Base-by-base conservation (phyloP, 2,888 invertebrate genomes). In the Macropis europaea region DNA sequence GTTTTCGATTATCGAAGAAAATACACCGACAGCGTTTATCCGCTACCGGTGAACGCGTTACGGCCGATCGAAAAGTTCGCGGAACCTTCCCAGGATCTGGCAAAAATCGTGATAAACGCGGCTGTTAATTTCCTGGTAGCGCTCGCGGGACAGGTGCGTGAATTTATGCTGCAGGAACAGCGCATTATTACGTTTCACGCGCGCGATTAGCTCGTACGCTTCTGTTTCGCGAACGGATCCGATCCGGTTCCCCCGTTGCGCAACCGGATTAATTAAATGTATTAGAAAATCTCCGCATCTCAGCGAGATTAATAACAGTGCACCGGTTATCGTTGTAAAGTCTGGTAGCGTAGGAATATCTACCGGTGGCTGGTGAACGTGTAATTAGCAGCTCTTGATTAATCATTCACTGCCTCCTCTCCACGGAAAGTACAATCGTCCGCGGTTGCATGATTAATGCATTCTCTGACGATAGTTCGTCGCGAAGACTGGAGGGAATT, bases 381-480 rank as follows among this genome's bases (percentile, higher is more conserved):
- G 67, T 78, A 82, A 84, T 83, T 83, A 83, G 72, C 76, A 34
- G 36, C 61, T 50, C 74, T n/a, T 74, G 77, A 82, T 82, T 75
- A 73, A 73, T 73, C 79, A 79, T 82, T 83, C 80, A 79, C 80
- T 50, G 62, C 73, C 62, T 38, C 34, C 54, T 6, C 13, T 54
- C 66, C 43, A 62, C 62, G 56, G 56, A 70, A 75, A 54, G 62
- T 47, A 22, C 24, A 66, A 75, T 78, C 61, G 57, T 45, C 40
- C 19, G 15, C 11, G 13, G 48, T n/a, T n/a, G 47, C 42, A 47
- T 57, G 43, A 61, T 34, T 19, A 30, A 38, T 22, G 72, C 15
- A 69, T 69, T 76, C 63, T 67, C 68, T 19, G 19, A 48, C 9
- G 34, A 47, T 38, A 40, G 15, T 42, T 42, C 43, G 61, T 59